Conservation (phyloP, 2,797 vertebrate genomes). For the Pangasius larnaudii region DNA sequence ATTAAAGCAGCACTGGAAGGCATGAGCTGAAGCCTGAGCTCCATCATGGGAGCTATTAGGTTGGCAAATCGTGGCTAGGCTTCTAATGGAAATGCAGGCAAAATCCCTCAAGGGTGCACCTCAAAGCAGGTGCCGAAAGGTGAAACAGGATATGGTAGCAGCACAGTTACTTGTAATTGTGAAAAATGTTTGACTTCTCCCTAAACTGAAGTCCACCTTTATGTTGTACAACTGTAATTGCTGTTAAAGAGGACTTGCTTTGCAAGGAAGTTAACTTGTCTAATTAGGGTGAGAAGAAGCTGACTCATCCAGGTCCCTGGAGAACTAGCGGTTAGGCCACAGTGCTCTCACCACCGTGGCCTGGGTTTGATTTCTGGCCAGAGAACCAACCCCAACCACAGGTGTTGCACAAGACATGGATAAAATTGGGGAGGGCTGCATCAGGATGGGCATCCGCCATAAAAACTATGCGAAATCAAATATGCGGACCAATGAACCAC, state of each 20-base stretch:
- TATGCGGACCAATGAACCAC: too few relatives aligned
- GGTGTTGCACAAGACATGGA: too few relatives aligned
- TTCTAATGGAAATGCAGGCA: conserved; percentile 9
- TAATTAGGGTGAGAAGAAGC: conserved; percentile 49
- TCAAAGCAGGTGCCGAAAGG: conserved; percentile 7
- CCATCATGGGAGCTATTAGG: conserved; percentile 3
- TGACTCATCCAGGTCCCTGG: conserved; percentile 15
- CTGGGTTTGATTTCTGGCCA: too few relatives aligned
- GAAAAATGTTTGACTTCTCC: conserved; percentile 20
- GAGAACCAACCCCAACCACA: too few relatives aligned
- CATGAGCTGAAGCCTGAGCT: background rate
- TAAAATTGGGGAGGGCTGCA: too few relatives aligned
- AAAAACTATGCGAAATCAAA: too few relatives aligned
- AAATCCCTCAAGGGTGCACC: conserved; percentile 35
- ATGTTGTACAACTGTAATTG: conserved; percentile 12
- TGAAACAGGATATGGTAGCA: conserved; percentile 2
- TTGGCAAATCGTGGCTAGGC: background rate
- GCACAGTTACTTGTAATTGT: conserved; percentile 14
- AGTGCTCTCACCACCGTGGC: too few relatives aligned
- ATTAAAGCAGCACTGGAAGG: background rate
- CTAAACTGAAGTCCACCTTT: conserved; percentile 17
- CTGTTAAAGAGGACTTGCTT: conserved; percentile 11
- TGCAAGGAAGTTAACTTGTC: conserved; percentile 35
- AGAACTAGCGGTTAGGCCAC: too few relatives aligned
- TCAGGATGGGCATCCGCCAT: too few relatives aligned